Evolutionary conservation across 2,113 vertebrate species (phyloP).

Genomic region (Odontesthes bonariensis): DNA sequence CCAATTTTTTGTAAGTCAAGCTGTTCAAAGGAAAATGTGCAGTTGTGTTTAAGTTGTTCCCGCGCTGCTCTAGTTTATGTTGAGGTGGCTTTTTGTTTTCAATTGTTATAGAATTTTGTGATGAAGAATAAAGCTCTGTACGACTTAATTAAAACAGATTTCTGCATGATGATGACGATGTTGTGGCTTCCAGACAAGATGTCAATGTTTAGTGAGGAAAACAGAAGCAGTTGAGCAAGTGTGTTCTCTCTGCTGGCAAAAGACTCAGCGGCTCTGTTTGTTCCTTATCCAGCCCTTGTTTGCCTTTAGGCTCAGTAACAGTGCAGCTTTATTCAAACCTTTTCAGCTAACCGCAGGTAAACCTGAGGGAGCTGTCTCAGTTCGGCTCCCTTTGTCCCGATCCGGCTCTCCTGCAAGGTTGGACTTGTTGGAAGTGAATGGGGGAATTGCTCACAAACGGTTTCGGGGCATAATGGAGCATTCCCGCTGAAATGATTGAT

Average conservation of each 20-base stretch:
- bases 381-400: conserved; percentile 59
- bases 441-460: conserved; percentile 36
- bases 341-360: conserved; percentile 58
- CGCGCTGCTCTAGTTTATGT: too few species aligned
- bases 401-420: conserved; percentile 57
- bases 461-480: conserved; percentile 48
- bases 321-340: conserved; percentile 46
- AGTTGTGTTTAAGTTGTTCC: neutral
- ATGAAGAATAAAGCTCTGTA: too few species aligned
- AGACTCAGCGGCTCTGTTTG: conserved; percentile 45
- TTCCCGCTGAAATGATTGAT: conserved; percentile 59
- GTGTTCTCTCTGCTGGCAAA: neutral
- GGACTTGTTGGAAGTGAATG: conserved; percentile 62
- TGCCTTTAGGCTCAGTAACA: conserved; percentile 54
- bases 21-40: neutral
- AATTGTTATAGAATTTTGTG: too few species aligned
- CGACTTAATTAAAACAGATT: too few species aligned
- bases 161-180: too few species aligned
- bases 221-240: conserved; percentile 45
- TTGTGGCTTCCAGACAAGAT: neutral
- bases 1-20: neutral
- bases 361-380: conserved; percentile 46
- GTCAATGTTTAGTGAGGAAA: conserved; percentile 29
- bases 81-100: too few species aligned
- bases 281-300: conserved; percentile 62